phyloP scores from a whole-genome alignment of 2,113 vertebrate species.

The Oryzias melastigma region DNA sequence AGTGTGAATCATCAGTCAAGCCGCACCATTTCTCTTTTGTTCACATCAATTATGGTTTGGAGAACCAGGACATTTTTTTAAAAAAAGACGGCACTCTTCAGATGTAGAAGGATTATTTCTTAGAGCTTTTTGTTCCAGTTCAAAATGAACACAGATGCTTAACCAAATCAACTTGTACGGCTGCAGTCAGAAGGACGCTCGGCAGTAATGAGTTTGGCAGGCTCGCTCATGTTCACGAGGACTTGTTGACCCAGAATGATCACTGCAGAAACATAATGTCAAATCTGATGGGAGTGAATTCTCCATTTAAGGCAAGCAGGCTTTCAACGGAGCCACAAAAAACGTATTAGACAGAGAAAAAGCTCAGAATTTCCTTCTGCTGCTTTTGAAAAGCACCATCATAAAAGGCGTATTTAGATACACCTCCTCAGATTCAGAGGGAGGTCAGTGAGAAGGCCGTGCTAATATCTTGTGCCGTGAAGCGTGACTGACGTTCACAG shows the following conservation, averaged over 20 bases:
- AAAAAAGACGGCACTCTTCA: neutral
- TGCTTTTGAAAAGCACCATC: slow-evolving; percentile 39
- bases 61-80: slow-evolving; percentile 17
- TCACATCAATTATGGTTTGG: slow-evolving; percentile 14
- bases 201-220: slow-evolving; percentile 25
- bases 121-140: slow-evolving; percentile 21
- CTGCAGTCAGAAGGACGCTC: slow-evolving; percentile 26
- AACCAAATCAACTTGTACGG: slow-evolving; percentile 17
- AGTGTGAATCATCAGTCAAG: neutral
- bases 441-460: slow-evolving; percentile 66
- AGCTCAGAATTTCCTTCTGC: slow-evolving; percentile 44
- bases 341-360: slow-evolving; percentile 51
- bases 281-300: slow-evolving; percentile 40
- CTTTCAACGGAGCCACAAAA: slow-evolving; percentile 49
- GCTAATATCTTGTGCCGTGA: slow-evolving; percentile 59
- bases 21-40: neutral
- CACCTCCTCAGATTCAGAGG: slow-evolving; percentile 65
- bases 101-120: slow-evolving; percentile 1
- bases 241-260: slow-evolving; percentile 54
- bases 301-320: slow-evolving; percentile 44
- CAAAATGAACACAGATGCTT: slow-evolving; percentile 29
- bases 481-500: slow-evolving; percentile 58
- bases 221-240: slow-evolving; percentile 27
- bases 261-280: slow-evolving; percentile 47
- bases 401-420: slow-evolving; percentile 65